Evolutionary conservation across 2,797 vertebrate genomes (phyloP).

Genomic region (Mustela erminea): DNA sequence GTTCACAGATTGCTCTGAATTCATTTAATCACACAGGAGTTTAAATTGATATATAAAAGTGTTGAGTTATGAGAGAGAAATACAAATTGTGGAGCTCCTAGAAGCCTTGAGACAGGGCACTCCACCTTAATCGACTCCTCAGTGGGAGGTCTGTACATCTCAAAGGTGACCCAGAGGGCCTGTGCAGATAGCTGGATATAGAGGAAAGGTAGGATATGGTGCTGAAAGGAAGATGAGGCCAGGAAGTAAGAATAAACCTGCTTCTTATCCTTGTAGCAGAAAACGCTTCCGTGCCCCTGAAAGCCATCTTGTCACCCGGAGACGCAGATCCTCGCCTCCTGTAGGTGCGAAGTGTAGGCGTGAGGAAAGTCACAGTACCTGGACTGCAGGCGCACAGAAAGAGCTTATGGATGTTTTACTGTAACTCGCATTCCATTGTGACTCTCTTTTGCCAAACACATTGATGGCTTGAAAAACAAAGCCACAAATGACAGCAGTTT

Average conservation of each 20-base stretch:
- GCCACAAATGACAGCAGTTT: not conserved
- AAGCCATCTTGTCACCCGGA: not conserved
- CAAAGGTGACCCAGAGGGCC: not conserved
- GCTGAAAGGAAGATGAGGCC: not conserved
- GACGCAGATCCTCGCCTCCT: not conserved
- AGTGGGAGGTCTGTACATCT: not conserved
- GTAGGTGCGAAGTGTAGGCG: not conserved
- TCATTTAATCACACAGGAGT: not conserved
- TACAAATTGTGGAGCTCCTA: not conserved
- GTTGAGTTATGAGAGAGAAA: not conserved
- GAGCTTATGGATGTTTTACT: not conserved
- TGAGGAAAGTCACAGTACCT: not conserved
- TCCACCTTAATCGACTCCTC: not conserved
- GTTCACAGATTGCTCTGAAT: not conserved
- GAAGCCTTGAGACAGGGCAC: not conserved
- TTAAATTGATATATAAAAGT: not conserved
- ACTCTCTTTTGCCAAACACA: not conserved
- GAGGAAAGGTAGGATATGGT: not conserved
- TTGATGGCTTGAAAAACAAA: constrained; percentile 37
- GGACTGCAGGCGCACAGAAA: not conserved
- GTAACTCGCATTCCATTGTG: not conserved
- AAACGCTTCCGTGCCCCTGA: not conserved
- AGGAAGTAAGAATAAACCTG: not conserved
- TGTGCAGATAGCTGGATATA: not conserved
- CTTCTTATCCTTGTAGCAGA: not conserved